Percentiles rank a stretch among this genome's conserved stretches.
phyloP scores from a whole-genome alignment of 2,888 invertebrate species.

The Perizoma affinitatum region DNA sequence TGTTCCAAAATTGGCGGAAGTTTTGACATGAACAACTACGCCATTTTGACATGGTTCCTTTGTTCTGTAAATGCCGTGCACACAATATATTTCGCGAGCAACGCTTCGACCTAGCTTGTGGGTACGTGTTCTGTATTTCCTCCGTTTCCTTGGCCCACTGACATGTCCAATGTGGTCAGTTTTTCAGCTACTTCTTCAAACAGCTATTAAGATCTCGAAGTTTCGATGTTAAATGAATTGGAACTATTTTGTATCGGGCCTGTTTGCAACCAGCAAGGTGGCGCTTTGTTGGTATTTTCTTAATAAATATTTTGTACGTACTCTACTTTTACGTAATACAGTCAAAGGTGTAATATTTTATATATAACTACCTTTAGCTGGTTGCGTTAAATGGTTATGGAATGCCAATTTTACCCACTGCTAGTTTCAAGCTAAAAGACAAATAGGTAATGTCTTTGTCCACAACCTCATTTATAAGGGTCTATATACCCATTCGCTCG shows the following conservation, averaged over 20 bases:
- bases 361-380: too few species aligned
- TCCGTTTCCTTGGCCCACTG: slow-evolving; percentile 56
- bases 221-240: slow-evolving; percentile 41
- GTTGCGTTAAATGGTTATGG: too few species aligned
- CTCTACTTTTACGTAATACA: slow-evolving; percentile 2
- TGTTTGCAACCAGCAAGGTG: slow-evolving; percentile 4
- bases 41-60: too few species aligned
- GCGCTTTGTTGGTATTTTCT: slow-evolving; percentile 6
- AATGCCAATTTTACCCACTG: too few species aligned
- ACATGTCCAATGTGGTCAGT: slow-evolving; percentile 42
- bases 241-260: slow-evolving; percentile 3
- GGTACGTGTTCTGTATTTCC: slow-evolving; percentile 35
- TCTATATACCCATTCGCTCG: too few species aligned
- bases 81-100: background rate
- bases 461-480: too few species aligned
- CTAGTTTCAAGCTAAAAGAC: too few species aligned
- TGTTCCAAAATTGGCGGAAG: too few species aligned
- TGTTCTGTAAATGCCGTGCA: too few species aligned
- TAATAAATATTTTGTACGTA: slow-evolving; percentile 1
- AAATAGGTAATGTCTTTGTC: too few species aligned
- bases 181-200: slow-evolving; percentile 46
- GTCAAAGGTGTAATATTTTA: background rate
- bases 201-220: slow-evolving; percentile 38
- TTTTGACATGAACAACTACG: too few species aligned
- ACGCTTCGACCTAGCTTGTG: slow-evolving; percentile 11